Percentiles rank a stretch among this genome's conserved stretches.
Conservation (phyloP, 92 coral and sea anemone genomes). For the Galaxea fascicularis region DNA sequence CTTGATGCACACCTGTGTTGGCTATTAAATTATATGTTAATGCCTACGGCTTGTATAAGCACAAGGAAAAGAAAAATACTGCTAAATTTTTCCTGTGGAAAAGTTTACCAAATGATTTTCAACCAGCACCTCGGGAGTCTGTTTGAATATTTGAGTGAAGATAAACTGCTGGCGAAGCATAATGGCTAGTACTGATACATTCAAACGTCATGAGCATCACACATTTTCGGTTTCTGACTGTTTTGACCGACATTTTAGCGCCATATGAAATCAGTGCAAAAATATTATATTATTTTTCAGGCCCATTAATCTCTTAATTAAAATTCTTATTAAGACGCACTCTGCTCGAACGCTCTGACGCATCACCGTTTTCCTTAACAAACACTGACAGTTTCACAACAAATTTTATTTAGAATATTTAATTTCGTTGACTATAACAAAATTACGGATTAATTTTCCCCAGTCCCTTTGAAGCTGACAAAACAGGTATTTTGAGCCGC, state of each 20-base stretch:
- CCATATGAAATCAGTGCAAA: neutral
- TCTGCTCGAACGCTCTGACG: neutral
- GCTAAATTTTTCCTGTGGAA: neutral
- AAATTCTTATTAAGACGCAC: neutral
- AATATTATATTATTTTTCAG: neutral
- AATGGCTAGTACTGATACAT: neutral
- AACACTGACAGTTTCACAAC: neutral
- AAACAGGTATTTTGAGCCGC: neutral
- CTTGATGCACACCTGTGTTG: slow-evolving; percentile 12
- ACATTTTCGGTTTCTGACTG: neutral
- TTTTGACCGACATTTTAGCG: neutral
- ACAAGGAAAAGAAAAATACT: neutral
- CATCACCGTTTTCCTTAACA: neutral
- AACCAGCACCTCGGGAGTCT: neutral
- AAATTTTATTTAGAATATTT: neutral
- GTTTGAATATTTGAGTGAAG: neutral
- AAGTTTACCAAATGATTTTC: neutral
- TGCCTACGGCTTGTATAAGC: neutral
- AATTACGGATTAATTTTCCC: neutral
- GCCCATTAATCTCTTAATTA: slow-evolving; percentile 6
- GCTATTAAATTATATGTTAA: neutral
- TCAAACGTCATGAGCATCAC: neutral
- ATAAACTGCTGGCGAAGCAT: neutral
- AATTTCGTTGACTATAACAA: neutral
- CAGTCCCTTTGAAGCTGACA: neutral